Conservation (phyloP, 1,140 invertebrate species). For the Triops cancriformis region DNA sequence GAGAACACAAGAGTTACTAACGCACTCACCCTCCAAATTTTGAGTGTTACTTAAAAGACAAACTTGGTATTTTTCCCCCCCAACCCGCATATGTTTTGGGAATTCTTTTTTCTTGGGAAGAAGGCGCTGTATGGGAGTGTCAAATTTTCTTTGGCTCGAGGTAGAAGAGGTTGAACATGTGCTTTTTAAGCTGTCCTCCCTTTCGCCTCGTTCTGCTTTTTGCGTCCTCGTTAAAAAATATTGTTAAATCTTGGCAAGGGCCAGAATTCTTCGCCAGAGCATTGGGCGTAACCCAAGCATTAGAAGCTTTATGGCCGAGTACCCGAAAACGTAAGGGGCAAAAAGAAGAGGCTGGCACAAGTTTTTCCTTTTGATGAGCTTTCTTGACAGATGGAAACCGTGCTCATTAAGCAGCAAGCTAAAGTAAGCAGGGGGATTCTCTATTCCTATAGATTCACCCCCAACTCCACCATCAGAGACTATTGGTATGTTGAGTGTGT, state of each 20-base stretch:
- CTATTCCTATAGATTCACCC: not conserved
- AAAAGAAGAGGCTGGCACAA: not conserved
- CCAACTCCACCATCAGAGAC: too few relatives aligned
- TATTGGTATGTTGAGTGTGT: too few relatives aligned
- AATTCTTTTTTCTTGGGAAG: not conserved
- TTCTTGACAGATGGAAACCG: conserved; percentile 9
- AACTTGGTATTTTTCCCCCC: not conserved
- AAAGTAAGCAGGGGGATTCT: not conserved
- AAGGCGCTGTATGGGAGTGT: not conserved
- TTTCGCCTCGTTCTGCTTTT: too few relatives aligned
- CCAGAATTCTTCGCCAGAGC: not conserved
- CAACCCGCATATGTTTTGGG: not conserved
- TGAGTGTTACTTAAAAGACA: too few relatives aligned
- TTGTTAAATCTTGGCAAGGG: not conserved
- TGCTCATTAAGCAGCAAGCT: conserved; percentile 8
- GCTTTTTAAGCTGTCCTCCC: not conserved
- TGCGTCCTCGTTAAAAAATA: conserved; percentile 1
- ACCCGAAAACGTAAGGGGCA: not conserved
- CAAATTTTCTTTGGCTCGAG: not conserved
- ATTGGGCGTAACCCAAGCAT: conserved; percentile 3
- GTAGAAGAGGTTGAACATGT: not conserved
- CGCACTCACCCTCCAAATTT: too few relatives aligned
- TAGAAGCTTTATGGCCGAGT: not conserved
- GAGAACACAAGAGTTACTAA: too few relatives aligned
- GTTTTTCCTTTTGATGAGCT: not conserved